Evolutionary conservation across 1,140 invertebrate genomes (phyloP), one percentile per base, ranked within the genome.

Genomic region (Drepana arcuata): DNA sequence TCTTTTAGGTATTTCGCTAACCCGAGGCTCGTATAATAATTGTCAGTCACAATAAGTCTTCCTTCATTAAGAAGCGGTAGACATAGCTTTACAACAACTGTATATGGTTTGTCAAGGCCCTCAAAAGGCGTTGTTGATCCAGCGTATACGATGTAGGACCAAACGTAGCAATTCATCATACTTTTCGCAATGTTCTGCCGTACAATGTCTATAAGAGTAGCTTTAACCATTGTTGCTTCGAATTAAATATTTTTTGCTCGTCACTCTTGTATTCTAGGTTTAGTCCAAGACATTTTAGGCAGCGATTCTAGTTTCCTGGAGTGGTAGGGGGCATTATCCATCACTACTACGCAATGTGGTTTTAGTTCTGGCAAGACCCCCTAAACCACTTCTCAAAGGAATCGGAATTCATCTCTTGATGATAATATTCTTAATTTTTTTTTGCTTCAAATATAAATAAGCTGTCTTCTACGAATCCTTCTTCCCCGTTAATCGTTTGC

Each of bases 21-120:
- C 12, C 34, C 11, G 13, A 68, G 27, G 14, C 55, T 70, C 0
- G 64, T 75, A 33, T 81, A 81, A 41, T 58, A 84, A 50, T 83
- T 83, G 27, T 84, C 78, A 0, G 63, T 64, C 9, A 50, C 67
- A 0, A 84, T 7, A 10, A 61, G 56, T 34, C 78, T 59, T n/a
- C 61, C 54, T 14, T 44, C 52, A 39, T 58, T 26, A 11, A 63
- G 34, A 5, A 68, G 7, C 11, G 52, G 41, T 42, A 34, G 7
- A 14, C 41, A 41, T 27, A 63, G 27, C 29, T 16, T 27, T 35
- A 57, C 47, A 29, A 65, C 52, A 7, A 50, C 25, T 11, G 12
- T 30, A 12, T 23, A 40, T 16, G 41, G 9, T 12, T 11, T 33
- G 30, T 48, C 45, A 9, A 48, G 14, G 30, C 14, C 30, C 1